Base-by-base conservation (phyloP, 2,797 vertebrate genomes). In the Phrynocephalus vlangalii region DNA sequence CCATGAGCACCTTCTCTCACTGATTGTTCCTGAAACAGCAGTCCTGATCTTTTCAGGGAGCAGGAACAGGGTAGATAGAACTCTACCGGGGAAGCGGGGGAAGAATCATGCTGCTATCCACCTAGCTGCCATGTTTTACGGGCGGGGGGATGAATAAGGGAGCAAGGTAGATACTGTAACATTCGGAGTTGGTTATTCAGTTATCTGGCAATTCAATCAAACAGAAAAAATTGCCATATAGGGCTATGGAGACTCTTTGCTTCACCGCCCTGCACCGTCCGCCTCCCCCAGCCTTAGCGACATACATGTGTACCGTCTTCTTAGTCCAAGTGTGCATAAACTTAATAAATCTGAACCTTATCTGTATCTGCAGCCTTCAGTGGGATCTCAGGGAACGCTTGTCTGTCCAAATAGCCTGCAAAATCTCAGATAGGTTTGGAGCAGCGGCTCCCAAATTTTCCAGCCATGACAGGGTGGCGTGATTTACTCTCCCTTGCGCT, bases 261-360 rank as follows among this genome's bases (percentile, higher is more conserved):
- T 95, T 94, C 93, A 92, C 73, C 95, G 90, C 30, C 13, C 26
- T 89, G 16, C 87, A 73, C 56, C 78, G 77, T 91, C 93, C 91
- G 71, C 30, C 16, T 91, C 82, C 87, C 63, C 63, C 83, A 76
- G 30, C 26, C 76, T 48, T 68, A 85, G 88, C 82, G 77, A 81
- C 80, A 85, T 84, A 81, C 79, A 90, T 83, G 83, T 50, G 76
- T 9, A 8, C 0, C 56, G 0, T 56, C 0, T 50, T 52, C 38
- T 56, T 86, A 84, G 90, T 83, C 91, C 87, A 94, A 90, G 86
- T 87, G 91, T 89, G 87, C 93, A 93, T 94, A 95, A 94, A 85
- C 90, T 92, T 91, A 88, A 93, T 96, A 96, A 96, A 96, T 94
- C 93, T 94, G 89, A 93, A 90, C 93, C 94, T 96, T 96, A 96